phyloP scores from a whole-genome alignment of 92 coral and sea anemone species.

The Meandrina meandrites region DNA sequence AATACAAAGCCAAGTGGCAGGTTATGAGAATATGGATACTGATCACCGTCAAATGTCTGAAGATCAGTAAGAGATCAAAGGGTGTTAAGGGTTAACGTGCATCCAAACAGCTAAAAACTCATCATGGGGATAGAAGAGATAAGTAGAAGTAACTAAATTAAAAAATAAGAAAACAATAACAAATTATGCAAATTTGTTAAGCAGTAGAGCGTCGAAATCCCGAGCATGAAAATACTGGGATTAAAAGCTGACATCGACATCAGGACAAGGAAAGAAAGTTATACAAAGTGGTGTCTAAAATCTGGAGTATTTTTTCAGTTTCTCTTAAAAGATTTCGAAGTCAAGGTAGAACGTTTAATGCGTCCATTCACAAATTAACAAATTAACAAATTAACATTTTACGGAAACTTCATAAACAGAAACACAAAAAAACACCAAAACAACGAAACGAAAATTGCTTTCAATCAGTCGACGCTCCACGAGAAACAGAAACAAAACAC shows the following conservation, averaged over 20 bases:
- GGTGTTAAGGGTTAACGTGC: not conserved
- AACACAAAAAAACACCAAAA: not conserved
- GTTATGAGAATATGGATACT: not conserved
- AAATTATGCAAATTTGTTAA: no score
- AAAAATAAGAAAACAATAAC: not conserved
- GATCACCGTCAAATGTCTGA: not conserved
- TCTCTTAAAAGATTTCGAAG: not conserved
- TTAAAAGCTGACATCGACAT: no score
- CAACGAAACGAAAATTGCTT: not conserved
- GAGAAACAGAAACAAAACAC: no score
- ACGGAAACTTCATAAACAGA: not conserved
- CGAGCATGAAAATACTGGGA: no score
- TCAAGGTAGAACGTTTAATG: not conserved
- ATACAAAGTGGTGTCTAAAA: not conserved
- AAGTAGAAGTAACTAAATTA: not conserved
- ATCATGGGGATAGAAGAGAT: constrained; percentile 6
- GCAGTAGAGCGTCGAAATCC: no score
- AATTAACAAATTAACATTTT: no score
- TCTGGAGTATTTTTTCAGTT: not conserved
- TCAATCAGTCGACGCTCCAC: no score
- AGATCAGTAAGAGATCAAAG: not conserved
- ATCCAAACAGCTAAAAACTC: constrained; percentile 38
- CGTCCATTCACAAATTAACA: no score
- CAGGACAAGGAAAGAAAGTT: no score
- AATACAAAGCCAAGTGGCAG: not conserved